Evolutionary conservation across 2,797 vertebrate species (phyloP).

Genomic region (Ceryle rudis): DNA sequence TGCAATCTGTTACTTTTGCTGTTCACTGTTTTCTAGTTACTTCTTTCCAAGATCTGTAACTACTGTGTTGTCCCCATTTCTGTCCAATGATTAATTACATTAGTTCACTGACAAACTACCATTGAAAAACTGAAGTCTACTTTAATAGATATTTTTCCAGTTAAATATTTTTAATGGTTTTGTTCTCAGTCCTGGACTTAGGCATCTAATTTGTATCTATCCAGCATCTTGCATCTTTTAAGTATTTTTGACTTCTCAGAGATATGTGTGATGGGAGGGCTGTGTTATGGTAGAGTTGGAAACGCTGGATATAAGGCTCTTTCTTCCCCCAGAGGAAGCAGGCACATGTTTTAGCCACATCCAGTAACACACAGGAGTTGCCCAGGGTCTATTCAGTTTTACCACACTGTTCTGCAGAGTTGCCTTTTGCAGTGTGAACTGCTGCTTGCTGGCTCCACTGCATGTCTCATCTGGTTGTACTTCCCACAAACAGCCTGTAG

Average conservation of each 20-base stretch:
- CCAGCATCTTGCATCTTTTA: neutral
- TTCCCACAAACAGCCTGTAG: neutral
- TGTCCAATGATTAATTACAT: neutral
- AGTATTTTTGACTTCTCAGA: neutral
- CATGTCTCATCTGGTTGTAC: neutral
- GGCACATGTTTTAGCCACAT: fast-evolving
- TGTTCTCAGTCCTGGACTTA: neutral
- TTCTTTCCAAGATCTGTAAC: neutral
- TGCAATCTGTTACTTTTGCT: neutral
- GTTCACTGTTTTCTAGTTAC: neutral
- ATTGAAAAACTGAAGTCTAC: neutral
- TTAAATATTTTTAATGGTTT: neutral
- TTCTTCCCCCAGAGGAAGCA: neutral
- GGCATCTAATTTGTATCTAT: neutral
- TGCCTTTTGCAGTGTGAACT: fast-evolving
- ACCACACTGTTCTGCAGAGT: fast-evolving
- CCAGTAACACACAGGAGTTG: too few species aligned
- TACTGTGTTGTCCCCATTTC: neutral
- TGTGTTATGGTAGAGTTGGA: neutral
- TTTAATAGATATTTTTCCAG: neutral
- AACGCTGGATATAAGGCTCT: neutral
- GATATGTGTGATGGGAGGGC: fast-evolving
- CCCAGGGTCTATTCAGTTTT: neutral
- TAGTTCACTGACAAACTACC: neutral
- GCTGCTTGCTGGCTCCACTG: fast-evolving